phyloP scores from a whole-genome alignment of 2,888 invertebrate genomes.

The Dyspetes luteomarginatus region DNA sequence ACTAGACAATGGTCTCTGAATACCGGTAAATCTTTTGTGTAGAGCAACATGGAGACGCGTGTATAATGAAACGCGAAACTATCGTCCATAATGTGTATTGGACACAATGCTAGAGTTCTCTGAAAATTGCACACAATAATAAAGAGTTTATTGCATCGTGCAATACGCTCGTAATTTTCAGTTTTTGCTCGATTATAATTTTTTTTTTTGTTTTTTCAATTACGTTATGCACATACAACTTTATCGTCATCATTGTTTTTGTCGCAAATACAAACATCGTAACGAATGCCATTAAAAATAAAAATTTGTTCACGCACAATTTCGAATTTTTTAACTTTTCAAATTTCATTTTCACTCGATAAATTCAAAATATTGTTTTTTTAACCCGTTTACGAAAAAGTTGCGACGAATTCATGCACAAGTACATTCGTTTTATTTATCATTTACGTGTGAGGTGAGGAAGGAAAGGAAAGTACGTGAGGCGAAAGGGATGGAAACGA shows the following conservation, averaged over 20 bases:
- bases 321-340: too few relatives aligned
- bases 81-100: not conserved
- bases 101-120: not conserved
- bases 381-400: too few relatives aligned
- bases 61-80: not conserved
- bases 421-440: not conserved
- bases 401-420: not conserved
- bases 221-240: not conserved
- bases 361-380: too few relatives aligned
- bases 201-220: not conserved
- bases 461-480: slow-evolving; percentile 1
- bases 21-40: not conserved
- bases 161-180: not conserved
- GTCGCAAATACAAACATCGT: not conserved
- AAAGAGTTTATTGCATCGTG: not conserved
- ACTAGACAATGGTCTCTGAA: slow-evolving; percentile 38
- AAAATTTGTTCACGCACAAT: too few relatives aligned
- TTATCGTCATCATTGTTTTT: not conserved
- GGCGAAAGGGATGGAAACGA: slow-evolving; percentile 2
- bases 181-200: too few relatives aligned
- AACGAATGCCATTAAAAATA: too few relatives aligned
- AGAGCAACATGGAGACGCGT: not conserved
- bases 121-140: not conserved
- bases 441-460: not conserved
- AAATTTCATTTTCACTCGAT: too few relatives aligned